phyloP scores from a whole-genome alignment of 2,888 invertebrate species.

The Chromoteleia sp. region DNA sequence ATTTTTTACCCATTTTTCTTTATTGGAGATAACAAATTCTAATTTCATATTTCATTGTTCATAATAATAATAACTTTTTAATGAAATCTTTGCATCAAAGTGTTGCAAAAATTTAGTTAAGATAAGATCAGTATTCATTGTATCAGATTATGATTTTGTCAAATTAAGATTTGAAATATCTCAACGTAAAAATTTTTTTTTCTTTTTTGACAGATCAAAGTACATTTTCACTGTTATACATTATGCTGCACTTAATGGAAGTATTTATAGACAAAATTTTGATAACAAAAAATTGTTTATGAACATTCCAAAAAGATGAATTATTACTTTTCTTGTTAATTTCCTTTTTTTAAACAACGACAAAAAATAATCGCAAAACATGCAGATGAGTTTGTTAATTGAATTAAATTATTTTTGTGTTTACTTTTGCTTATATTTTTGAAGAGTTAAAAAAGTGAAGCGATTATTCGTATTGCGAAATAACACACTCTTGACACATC shows the following conservation, averaged over 20 bases:
- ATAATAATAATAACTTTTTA: too few relatives aligned
- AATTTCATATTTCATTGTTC: too few relatives aligned
- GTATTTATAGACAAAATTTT: not conserved
- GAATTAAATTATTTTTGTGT: slow-evolving; percentile 18
- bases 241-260: not conserved
- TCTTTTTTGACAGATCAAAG: not conserved
- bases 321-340: slow-evolving; percentile 17
- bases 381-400: slow-evolving; percentile 55
- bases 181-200: not conserved
- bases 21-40: too few relatives aligned
- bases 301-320: slow-evolving; percentile 1
- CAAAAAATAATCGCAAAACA: slow-evolving; percentile 30
- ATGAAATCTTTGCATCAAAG: too few relatives aligned
- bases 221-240: slow-evolving; percentile 3
- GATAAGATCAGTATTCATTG: too few relatives aligned
- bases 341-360: slow-evolving; percentile 6
- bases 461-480: slow-evolving; percentile 48
- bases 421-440: slow-evolving; percentile 21
- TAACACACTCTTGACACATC: slow-evolving; percentile 59
- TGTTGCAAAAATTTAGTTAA: too few relatives aligned
- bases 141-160: too few relatives aligned
- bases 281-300: not conserved
- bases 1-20: too few relatives aligned
- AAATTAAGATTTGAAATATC: too few relatives aligned
- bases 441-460: slow-evolving; percentile 32